Conservation (phyloP, 2,888 invertebrate species). For the Micropterix aruncella region DNA sequence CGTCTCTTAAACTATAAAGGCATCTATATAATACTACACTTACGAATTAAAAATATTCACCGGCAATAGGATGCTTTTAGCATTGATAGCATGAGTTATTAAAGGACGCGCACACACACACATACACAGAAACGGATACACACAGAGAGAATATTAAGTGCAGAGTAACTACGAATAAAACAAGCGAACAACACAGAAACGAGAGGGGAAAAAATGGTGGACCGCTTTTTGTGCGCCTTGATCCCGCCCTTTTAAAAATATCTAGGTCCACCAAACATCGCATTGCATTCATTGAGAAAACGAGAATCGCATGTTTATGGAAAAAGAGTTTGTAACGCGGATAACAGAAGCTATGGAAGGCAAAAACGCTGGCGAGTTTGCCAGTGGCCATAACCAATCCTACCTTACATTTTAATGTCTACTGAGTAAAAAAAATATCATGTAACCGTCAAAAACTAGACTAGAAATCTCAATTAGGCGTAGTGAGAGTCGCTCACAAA, state of each 20-base stretch:
- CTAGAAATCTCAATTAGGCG: not conserved
- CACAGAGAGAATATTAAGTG: not conserved
- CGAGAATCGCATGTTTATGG: too few relatives aligned
- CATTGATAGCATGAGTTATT: not conserved
- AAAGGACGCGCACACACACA: not conserved
- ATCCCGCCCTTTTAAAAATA: not conserved
- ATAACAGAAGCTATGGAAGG: too few relatives aligned
- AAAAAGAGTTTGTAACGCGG: too few relatives aligned
- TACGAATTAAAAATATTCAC: constrained; percentile 1
- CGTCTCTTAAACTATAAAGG: not conserved
- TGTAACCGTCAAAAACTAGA: not conserved
- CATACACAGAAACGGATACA: not conserved
- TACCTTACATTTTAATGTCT: not conserved
- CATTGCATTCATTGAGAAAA: too few relatives aligned
- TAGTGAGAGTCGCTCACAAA: not conserved
- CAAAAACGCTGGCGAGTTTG: too few relatives aligned
- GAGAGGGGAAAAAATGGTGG: not conserved
- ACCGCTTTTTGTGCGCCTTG: not conserved
- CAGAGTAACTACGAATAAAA: not conserved
- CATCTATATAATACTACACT: constrained; percentile 1
- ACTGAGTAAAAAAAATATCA: not conserved
- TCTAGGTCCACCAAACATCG: not conserved
- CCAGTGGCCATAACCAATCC: not conserved
- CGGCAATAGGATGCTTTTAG: not conserved
- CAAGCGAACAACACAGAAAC: not conserved